A percentile compares a stretch with the other conserved stretches of the same genome.
Conservation (phyloP, 2,888 invertebrate genomes). For the Dyspetes luteomarginatus region DNA sequence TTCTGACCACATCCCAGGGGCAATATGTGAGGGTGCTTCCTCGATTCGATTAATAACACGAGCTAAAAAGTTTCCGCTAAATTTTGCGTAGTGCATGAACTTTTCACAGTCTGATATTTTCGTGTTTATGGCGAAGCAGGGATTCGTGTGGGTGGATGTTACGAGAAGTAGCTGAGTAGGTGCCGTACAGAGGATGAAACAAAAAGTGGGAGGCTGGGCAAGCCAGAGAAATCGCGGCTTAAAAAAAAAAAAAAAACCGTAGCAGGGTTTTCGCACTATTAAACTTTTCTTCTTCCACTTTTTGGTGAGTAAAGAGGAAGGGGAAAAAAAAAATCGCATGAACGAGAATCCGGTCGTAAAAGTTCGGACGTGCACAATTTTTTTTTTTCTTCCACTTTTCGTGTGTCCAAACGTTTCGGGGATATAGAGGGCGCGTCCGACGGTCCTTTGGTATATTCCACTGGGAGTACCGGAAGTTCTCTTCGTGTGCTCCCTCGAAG, state of each 20-base stretch:
- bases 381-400: slow-evolving; percentile 8
- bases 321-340: slow-evolving; percentile 41
- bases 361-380: slow-evolving; percentile 47
- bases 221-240: slow-evolving; percentile 24
- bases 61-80: too few species aligned
- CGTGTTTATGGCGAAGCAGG: too few species aligned
- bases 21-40: too few species aligned
- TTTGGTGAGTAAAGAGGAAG: slow-evolving; percentile 17
- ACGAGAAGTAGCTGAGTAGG: too few species aligned
- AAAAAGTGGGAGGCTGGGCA: not conserved
- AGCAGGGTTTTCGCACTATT: slow-evolving; percentile 41
- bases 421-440: not conserved
- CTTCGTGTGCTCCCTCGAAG: too few species aligned
- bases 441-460: not conserved
- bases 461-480: slow-evolving; percentile 13
- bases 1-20: too few species aligned
- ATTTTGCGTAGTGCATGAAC: too few species aligned
- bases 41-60: too few species aligned
- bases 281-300: slow-evolving; percentile 46
- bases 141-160: too few species aligned
- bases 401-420: slow-evolving; percentile 6
- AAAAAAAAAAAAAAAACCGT: slow-evolving; percentile 12
- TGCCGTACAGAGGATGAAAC: too few species aligned
- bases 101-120: too few species aligned
- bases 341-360: slow-evolving; percentile 62